phyloP scores from a whole-genome alignment of 2,888 invertebrate genomes.

The Pterostichus madidus region DNA sequence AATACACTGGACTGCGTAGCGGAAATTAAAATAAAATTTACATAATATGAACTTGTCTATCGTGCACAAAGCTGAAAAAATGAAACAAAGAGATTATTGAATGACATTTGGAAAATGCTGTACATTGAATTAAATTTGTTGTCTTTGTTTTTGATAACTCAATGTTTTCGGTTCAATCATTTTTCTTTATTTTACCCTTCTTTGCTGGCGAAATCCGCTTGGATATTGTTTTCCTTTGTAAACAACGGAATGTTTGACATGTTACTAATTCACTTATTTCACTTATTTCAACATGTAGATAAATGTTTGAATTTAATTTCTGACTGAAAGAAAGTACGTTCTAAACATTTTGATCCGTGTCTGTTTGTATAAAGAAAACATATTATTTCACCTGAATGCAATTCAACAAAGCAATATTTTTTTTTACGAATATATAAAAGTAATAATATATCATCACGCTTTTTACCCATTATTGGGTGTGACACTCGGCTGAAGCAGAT shows the following conservation, averaged over 20 bases:
- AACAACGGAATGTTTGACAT: constrained; percentile 20
- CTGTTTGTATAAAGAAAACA: too few species aligned
- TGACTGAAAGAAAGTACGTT: not conserved
- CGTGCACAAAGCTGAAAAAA: constrained; percentile 44
- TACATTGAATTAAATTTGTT: constrained; percentile 37
- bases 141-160: constrained; percentile 49
- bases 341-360: constrained; percentile 5
- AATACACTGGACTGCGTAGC: constrained; percentile 5
- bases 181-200: constrained; percentile 27
- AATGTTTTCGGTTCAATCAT: constrained; percentile 43
- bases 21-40: constrained; percentile 61
- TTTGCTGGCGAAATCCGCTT: constrained; percentile 3
- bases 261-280: constrained; percentile 27
- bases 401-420: too few species aligned
- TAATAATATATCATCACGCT: too few species aligned
- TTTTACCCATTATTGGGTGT: too few species aligned
- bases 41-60: constrained; percentile 60
- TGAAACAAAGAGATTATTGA: constrained; percentile 48
- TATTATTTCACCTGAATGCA: too few species aligned
- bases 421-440: too few species aligned
- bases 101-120: constrained; percentile 51
- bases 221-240: not conserved
- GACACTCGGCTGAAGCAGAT: too few species aligned
- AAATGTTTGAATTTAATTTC: not conserved
- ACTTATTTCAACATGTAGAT: constrained; percentile 12